Evolutionary conservation across 2,113 vertebrate species (phyloP), one percentile per base, ranked within the genome.

Genomic region (Coregonus clupeaformis): DNA sequence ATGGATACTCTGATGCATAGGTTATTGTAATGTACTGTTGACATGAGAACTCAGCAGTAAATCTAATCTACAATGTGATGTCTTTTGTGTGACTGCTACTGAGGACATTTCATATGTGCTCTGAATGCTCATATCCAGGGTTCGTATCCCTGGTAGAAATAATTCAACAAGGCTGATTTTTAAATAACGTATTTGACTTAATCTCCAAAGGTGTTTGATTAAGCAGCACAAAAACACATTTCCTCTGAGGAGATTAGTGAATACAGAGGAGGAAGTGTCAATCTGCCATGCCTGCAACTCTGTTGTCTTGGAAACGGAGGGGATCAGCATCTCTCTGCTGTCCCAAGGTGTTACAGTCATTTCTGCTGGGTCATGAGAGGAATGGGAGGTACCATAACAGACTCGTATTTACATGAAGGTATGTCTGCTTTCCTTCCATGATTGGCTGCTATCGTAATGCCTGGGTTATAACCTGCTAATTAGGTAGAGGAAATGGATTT

Each of bases 291-390:
- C 87, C 91, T 91, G 91, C 87, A 88, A 88, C 91, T 87, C 86
- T 74, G 92, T 94, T 93, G 88, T 90, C 88, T 89, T 83, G 90
- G 92, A 86, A 93, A 94, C 90, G 4, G 83, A 69, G 64, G 73
- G 86, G 92, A 93, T 95, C 92, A 85, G 86, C 94, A 88, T 88
- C 81, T 62, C 79, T 89, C 5, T 42, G 73, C 83, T 89, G 90
- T 88, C 85, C 55, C 74, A 91, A 88, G 80, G 91, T 89, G 84
- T 94, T 91, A 93, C 91, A 94, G 93, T 92, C 86, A 94, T 95
- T 93, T 94, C 91, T 95, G 87, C 89, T 92, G 89, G 94, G 92
- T 95, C 90, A 92, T 84, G 89, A 88, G 89, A 91, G 90, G 82
- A 92, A 89, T 86, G 86, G 76, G 83, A 79, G 81, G 65, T 74